phyloP scores from a whole-genome alignment of 2,888 invertebrate genomes.

The Formica aserva region DNA sequence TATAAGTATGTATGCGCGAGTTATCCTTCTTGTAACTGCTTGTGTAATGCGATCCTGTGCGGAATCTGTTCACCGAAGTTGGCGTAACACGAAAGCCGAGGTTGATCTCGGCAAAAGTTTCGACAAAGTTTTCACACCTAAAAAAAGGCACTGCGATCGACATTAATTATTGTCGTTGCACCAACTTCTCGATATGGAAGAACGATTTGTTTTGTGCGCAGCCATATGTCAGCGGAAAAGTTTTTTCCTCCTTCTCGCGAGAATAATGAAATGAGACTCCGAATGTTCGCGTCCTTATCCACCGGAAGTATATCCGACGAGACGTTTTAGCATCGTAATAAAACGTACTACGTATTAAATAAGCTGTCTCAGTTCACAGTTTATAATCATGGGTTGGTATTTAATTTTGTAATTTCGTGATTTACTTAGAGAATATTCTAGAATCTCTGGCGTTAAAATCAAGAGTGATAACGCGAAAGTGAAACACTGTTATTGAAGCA shows the following conservation, averaged over 20 bases:
- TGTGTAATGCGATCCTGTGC: constrained; percentile 1
- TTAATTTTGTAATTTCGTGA: neutral
- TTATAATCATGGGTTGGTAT: neutral
- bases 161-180: constrained; percentile 73
- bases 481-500: constrained; percentile 5
- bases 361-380: neutral
- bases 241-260: neutral
- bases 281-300: neutral
- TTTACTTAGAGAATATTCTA: neutral
- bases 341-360: constrained; percentile 27
- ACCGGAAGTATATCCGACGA: constrained; percentile 1
- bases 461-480: neutral
- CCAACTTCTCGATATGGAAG: constrained; percentile 69
- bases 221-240: constrained; percentile 17
- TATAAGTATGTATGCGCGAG: constrained; percentile 2
- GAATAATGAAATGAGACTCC: constrained; percentile 7
- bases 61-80: constrained; percentile 58
- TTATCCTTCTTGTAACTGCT: neutral
- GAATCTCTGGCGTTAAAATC: neutral
- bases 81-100: constrained; percentile 59
- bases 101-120: constrained; percentile 48
- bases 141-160: constrained; percentile 66
- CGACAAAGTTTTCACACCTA: constrained; percentile 54
- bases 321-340: constrained; percentile 28
- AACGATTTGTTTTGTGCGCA: constrained; percentile 56